Base-by-base conservation (phyloP, 2,888 invertebrate species). In the Allacma fusca region DNA sequence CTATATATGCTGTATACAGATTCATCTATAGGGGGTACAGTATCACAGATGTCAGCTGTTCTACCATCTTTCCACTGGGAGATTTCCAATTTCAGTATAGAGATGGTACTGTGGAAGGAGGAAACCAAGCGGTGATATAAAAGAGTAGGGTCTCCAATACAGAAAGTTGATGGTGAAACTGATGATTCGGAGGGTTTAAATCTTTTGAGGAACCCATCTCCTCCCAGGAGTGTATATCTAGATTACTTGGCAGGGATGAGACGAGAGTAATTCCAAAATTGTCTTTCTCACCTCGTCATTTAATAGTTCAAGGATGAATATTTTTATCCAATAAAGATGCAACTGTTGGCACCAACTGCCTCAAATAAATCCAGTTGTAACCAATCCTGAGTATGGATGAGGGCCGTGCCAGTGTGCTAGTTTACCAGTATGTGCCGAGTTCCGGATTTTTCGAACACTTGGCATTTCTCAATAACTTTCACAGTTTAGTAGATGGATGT, bases 41-140 rank as follows among this genome's bases (percentile, higher is more conserved):
- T 62, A 62, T 62, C 62, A 62, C 62, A 62, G 62, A 62, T 62
- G 62, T 62, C 62, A 62, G 62, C 62, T 62, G 62, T 62, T 62
- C 62, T 62, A 7, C 62, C 26, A 62, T 62, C 62, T 62, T 26
- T 62, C 23, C 23, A 23, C 62, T 21, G 62, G 62, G 62, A 62
- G 62, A 62, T 24, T 62, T 62, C 62, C 62, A 23, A 62, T 24
- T 23, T 62, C 50, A 50, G 50, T 50, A 34, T 34, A 62, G 62
- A 62, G 62, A 62, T 62, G 50, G 50, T 50, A 50, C 50, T 50
- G 50, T 12, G 50, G 9, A 34, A 34, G 34, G 34, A 34, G n/a
- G 5, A 40, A 13, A 40, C 5, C 13, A 40, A 40, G n/a, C n/a
- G n/a, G n/a, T n/a, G n/a, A n/a, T n/a, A n/a, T n/a, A n/a, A n/a